Evolutionary conservation across 2,888 invertebrate genomes (phyloP), one percentile per base, ranked within the genome.

Genomic region (Laspeyria flexula): DNA sequence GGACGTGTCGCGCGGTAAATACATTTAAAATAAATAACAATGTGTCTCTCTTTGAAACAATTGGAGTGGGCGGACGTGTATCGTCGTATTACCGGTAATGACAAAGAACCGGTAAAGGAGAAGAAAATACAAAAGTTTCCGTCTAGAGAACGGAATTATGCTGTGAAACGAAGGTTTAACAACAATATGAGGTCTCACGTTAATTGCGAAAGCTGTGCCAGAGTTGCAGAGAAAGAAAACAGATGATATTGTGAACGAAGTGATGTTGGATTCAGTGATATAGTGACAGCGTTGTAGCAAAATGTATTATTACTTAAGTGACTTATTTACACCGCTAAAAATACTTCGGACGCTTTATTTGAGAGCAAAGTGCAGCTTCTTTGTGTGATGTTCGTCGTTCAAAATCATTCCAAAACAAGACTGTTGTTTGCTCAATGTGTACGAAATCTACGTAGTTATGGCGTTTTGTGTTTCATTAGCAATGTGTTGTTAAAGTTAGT

Each of bases 111-210:
- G 6, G 44, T 60, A 10, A 78, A 74, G 40, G 71, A 72, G 38
- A 77, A 73, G 53, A 87, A 83, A 54, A 83, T 89, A 66, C 95
- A 95, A 46, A 94, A 94, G 71, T 95, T 95, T 78, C 95, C 95
- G 0, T 95, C 95, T 0, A 91, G 95, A 34, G 95, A 95, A 73
- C 93, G 95, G 61, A 94, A 95, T 79, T 93, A 93, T 72, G 95
- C 95, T 30, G 93, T 95, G 34, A 87, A 95, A 44, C 93, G 95
- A 62, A 76, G 74, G 48, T 93, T 93, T 59, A 93, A 90, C 60
- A 92, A 89, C 55, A 90, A 90, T 63, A 73, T 83, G 55, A 72
- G 84, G 27, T 83, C 90, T 1, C 87, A 88, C 56, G 86, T 77
- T 3, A 88, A 89, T 65, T 91, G 91, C 52, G 80, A 83, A 58